Conservation (phyloP, 2,888 invertebrate species). For the Nematopogon swammerdamellus region DNA sequence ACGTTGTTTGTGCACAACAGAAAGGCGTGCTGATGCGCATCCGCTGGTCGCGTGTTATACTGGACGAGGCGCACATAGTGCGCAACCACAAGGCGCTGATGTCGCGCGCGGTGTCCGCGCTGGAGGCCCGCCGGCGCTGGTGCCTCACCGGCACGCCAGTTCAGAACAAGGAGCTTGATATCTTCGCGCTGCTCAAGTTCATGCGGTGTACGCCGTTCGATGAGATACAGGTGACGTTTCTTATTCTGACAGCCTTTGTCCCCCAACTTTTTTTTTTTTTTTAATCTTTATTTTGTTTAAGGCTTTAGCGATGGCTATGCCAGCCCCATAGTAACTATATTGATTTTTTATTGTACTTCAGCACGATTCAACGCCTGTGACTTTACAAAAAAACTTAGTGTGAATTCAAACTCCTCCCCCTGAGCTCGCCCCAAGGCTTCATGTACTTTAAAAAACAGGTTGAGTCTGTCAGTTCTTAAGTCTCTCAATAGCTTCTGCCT, state of each 20-base stretch:
- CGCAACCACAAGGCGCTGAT: slow-evolving; percentile 82
- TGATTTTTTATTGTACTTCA: too few species aligned
- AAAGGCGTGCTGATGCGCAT: slow-evolving; percentile 63
- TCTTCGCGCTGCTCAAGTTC: slow-evolving; percentile 79
- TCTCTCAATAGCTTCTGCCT: too few species aligned
- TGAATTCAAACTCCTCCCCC: too few species aligned
- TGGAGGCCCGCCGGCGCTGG: slow-evolving; percentile 67
- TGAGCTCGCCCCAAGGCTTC: too few species aligned
- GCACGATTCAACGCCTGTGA: too few species aligned
- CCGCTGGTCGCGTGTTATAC: slow-evolving; percentile 80
- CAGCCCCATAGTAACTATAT: too few species aligned
- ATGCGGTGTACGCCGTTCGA: slow-evolving; percentile 85
- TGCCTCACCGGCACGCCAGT: slow-evolving; percentile 93
- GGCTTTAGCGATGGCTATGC: too few species aligned
- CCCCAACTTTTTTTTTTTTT: neutral
- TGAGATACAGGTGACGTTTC: slow-evolving; percentile 65
- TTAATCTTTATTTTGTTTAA: too few species aligned
- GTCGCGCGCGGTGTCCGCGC: slow-evolving; percentile 65
- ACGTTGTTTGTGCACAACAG: too few species aligned
- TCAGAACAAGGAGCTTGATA: slow-evolving; percentile 87
- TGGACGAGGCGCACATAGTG: slow-evolving; percentile 93
- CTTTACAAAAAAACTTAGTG: too few species aligned
- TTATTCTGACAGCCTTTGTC: neutral
- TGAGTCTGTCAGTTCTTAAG: too few species aligned
- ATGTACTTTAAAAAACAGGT: too few species aligned